Evolutionary conservation across 2,113 vertebrate species (phyloP).

Genomic region (human): DNA sequence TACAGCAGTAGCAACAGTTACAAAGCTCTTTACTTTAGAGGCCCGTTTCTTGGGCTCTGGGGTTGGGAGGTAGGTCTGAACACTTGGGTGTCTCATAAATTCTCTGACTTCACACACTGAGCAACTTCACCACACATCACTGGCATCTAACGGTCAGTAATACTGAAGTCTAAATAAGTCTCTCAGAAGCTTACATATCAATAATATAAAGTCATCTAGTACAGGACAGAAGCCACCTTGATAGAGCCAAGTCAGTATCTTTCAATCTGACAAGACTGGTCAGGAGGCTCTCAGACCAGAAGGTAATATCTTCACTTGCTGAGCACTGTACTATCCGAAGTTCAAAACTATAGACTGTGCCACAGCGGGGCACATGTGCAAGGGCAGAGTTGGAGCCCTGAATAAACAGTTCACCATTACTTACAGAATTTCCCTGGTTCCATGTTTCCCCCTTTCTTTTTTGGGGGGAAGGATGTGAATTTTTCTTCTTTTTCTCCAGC

Average conservation of each 20-base stretch:
- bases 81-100: background rate
- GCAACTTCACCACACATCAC: background rate
- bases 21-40: background rate
- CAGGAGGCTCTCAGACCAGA: background rate
- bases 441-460: background rate
- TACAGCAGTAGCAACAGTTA: background rate
- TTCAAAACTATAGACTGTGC: background rate
- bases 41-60: background rate
- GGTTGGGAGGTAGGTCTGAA: background rate
- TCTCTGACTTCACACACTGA: background rate
- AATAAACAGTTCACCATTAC: background rate
- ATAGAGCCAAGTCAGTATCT: background rate
- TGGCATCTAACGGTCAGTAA: background rate
- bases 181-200: background rate
- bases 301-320: background rate
- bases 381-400: background rate
- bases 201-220: background rate
- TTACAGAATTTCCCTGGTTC: background rate
- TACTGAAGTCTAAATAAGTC: background rate
- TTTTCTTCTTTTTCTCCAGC: background rate
- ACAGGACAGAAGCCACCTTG: background rate
- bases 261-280: background rate
- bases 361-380: background rate
- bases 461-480: background rate
- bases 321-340: background rate